Base-by-base conservation (phyloP, 2,797 vertebrate genomes). In the Rhinichthys osculus region DNA sequence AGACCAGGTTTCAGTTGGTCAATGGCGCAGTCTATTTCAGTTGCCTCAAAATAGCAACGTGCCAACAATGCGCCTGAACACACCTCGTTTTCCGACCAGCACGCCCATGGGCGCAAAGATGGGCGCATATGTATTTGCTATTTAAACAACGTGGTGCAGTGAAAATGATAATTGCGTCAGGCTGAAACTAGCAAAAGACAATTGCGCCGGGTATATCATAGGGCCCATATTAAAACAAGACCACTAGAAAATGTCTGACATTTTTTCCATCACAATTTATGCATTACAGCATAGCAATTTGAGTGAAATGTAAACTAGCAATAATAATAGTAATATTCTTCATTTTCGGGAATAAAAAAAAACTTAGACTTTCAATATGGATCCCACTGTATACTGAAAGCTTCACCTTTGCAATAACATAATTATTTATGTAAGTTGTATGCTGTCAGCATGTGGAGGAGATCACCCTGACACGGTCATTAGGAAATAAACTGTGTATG, bases 381-480 rank as follows among this genome's bases (percentile, higher is more conserved):
- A 76, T 52, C 17, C 47, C 9, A 23, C 17, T 52, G 47, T 52
- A 13, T 52, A 33, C 19, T 7, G 9, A 52, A 76, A 76, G 10
- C 17, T 6, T 52, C 44, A 74, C 27, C 9, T 52, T 52, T 52
- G 33, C 27, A 21, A 76, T 76, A 33, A 54, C 47, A 35, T 0
- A 23, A 76, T 76, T 78, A 78, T 78, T 59, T 40, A 78, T 78
- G 11, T 35, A 38, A 77, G 33, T 57, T 57, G 52, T 1, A 38
- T 59, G 74, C 21, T 57, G 21, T n/a, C 74, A 77, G 52, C 52
- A 77, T 40, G 52, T 78, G 74, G 7, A 78, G 52, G 19, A 40
- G 74, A 40, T 35, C 54, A 78, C 52, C 35, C 35, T 17, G 33
- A 71, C 62, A 40, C 14, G 0, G 23, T 57, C 19, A 59, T 1